These are phyloP conservation scores for Equus przewalskii DNA, from an alignment of 2,113 vertebrate species.

Conservation along the genomic window DNA sequence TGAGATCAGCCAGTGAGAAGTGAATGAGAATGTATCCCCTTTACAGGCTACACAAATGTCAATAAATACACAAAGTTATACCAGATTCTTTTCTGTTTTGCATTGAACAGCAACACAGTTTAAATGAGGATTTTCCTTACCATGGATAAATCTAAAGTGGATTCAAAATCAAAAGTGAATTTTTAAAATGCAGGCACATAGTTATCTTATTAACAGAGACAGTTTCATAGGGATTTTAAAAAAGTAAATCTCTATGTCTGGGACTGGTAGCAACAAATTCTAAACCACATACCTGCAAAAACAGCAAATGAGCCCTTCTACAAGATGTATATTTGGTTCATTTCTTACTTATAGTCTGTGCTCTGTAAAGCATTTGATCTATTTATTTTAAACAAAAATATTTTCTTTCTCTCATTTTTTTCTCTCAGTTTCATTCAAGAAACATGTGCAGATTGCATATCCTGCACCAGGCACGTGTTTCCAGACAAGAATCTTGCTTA, in stretches of 20 bases:
- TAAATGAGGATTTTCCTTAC: slow-evolving; percentile 6
- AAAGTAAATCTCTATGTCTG: not conserved
- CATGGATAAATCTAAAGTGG: slow-evolving; percentile 39
- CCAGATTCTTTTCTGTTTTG: not conserved
- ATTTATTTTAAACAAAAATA: not conserved
- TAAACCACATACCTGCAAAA: not conserved
- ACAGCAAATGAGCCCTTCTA: not conserved
- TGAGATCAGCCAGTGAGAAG: not conserved
- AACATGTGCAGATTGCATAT: not conserved
- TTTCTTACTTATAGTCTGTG: not conserved
- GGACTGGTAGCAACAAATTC: not conserved
- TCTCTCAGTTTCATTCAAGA: not conserved
- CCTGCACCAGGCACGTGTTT: not conserved
- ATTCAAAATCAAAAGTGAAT: not conserved
- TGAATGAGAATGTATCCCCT: not conserved
- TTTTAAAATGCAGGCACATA: not conserved
- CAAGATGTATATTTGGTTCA: not conserved
- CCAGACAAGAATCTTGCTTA: not conserved
- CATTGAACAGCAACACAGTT: not conserved
- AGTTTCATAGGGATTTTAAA: not conserved
- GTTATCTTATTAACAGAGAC: not conserved
- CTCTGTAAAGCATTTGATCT: not conserved
- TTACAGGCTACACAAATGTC: not conserved
- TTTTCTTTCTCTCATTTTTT: not conserved
- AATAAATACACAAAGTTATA: not conserved